Percentiles rank a stretch among this genome's conserved stretches.
phyloP scores from a whole-genome alignment of 2,797 vertebrate genomes.

The Enteromius radiatus region DNA sequence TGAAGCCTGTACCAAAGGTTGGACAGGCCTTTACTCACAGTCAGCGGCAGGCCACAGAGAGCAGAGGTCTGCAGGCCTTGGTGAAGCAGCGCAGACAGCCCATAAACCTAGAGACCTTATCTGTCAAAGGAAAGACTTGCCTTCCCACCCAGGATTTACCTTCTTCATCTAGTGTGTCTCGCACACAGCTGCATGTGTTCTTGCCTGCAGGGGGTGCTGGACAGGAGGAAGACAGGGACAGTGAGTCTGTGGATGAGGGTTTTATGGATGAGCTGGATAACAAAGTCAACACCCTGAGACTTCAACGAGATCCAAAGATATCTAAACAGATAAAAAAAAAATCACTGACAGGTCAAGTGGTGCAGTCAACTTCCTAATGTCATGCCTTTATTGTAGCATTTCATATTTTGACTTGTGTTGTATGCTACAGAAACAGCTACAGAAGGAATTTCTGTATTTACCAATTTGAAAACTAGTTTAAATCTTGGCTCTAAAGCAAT shows the following conservation, averaged over 20 bases:
- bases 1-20: constrained; percentile 66
- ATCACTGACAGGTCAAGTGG: neutral
- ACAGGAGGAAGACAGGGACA: constrained; percentile 68
- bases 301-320: constrained; percentile 63
- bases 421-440: neutral
- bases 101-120: constrained; percentile 63
- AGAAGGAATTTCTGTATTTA: neutral
- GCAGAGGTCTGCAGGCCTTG: constrained; percentile 41
- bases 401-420: neutral
- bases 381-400: neutral
- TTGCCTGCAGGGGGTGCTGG: constrained; percentile 70
- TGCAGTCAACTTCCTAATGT: constrained; percentile 1
- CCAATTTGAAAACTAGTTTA: neutral
- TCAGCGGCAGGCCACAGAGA: constrained; percentile 28
- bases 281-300: constrained; percentile 66
- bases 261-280: constrained; percentile 80
- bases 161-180: constrained; percentile 25
- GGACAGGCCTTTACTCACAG: constrained; percentile 49
- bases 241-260: constrained; percentile 75
- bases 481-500: neutral
- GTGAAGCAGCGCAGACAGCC: constrained; percentile 20
- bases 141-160: constrained; percentile 58
- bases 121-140: constrained; percentile 74
- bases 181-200: constrained; percentile 80
- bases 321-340: neutral